Percentiles rank a stretch among this genome's conserved stretches.
These are phyloP conservation scores for Erpornis zantholeuca DNA, from an alignment of 2,113 vertebrate species.

Conservation along the genomic window DNA sequence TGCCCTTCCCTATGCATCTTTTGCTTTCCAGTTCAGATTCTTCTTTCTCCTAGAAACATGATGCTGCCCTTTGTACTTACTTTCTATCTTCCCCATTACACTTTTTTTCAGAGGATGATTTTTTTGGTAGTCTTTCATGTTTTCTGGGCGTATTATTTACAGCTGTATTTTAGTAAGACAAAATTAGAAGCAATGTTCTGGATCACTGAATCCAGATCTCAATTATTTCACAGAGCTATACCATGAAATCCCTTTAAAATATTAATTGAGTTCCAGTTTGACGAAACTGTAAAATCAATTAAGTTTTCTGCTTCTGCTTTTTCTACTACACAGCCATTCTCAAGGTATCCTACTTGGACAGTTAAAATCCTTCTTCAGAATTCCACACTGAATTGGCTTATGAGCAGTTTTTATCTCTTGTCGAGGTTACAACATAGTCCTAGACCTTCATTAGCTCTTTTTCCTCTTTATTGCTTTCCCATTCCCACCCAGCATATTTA, in stretches of 20 bases:
- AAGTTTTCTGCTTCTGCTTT: background rate
- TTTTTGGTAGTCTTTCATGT: background rate
- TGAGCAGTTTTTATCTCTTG: background rate
- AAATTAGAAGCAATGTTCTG: constrained; percentile 38
- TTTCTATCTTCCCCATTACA: background rate
- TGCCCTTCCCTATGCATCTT: background rate
- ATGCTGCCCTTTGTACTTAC: background rate
- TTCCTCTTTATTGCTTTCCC: background rate
- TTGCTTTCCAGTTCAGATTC: background rate
- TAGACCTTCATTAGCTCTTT: background rate
- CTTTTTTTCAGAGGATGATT: background rate
- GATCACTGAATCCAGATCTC: constrained; percentile 24
- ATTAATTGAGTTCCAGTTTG: constrained; percentile 39
- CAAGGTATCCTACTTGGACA: background rate
- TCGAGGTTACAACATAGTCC: background rate
- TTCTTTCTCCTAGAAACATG: background rate
- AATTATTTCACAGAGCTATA: constrained; percentile 34
- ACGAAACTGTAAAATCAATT: constrained; percentile 38
- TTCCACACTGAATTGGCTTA: background rate
- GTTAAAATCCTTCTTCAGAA: background rate
- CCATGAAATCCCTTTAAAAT: constrained; percentile 43
- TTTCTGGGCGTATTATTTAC: constrained; percentile 1
- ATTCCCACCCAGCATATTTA: background rate
- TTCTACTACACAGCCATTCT: background rate
- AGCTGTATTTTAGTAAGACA: constrained; percentile 10